Percentiles rank a stretch among this genome's conserved stretches.
phyloP scores from a whole-genome alignment of 2,888 invertebrate genomes.

The Petrolisthes cinctipes region DNA sequence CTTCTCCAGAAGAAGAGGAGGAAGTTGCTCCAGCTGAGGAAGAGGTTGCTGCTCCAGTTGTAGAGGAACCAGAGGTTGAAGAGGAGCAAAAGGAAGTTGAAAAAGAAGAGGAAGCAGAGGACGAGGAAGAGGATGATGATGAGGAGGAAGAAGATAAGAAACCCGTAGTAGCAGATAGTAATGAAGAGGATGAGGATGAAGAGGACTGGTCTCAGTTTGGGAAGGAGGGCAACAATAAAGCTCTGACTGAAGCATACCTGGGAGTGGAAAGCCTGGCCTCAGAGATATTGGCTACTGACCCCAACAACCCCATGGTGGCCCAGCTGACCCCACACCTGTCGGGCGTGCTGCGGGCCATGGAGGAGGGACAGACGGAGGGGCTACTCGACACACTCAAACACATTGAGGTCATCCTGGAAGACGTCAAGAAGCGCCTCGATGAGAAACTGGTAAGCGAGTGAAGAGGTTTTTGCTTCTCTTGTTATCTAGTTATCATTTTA shows the following conservation, averaged over 20 bases:
- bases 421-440: conserved; percentile 48
- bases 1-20: conserved; percentile 3
- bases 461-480: background rate
- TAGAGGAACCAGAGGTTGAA: background rate
- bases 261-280: conserved; percentile 52
- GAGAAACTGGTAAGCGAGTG: background rate
- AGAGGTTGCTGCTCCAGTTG: background rate
- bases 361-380: conserved; percentile 50
- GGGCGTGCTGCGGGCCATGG: conserved; percentile 48
- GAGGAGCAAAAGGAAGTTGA: background rate
- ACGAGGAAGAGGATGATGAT: background rate
- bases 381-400: conserved; percentile 50
- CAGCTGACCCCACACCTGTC: conserved; percentile 57
- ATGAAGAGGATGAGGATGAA: conserved; percentile 31
- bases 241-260: conserved; percentile 45
- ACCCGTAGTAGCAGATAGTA: background rate
- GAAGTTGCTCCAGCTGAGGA: background rate
- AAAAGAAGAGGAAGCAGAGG: background rate
- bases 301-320: conserved; percentile 55
- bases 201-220: conserved; percentile 54
- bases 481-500: background rate
- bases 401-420: conserved; percentile 48
- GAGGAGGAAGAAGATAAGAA: conserved; percentile 23
- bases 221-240: conserved; percentile 25
- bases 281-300: conserved; percentile 45